Base-by-base conservation (phyloP, 1,140 invertebrate genomes). In the Piezodorus guildinii region DNA sequence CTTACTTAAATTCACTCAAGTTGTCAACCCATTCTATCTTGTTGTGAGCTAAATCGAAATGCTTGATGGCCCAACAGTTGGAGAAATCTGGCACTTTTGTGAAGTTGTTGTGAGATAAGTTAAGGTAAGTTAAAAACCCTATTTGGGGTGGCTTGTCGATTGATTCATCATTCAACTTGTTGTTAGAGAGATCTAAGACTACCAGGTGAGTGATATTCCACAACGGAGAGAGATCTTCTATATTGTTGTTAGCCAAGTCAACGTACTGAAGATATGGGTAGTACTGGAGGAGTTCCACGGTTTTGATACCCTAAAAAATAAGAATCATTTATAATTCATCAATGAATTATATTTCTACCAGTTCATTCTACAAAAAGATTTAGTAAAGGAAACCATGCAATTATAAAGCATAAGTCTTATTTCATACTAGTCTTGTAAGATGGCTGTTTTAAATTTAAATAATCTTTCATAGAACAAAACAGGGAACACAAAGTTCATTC, bases 61-160 rank as follows among this genome's bases (percentile, higher is more conserved):
- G 46, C 14, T 43, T 19, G 5, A 67, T 16, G 6, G 63, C n/a
- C 62, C 66, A 64, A 30, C 58, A 67, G 21, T 65, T 30, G 6
- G 27, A 19, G 8, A 67, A 54, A 2, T 67, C 63, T 12, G 17
- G 46, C 8, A 67, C 44, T 14, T 25, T 25, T 6, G 59, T 58
- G 19, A 67, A 60, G 61, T 60, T 51, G 46, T 67, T 67, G 45
- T 61, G 61, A 12, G 66, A 67, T 34, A 58, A 49, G 49, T 65
- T 62, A 8, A 61, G 54, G 30, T 67, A 54, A 44, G 45, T 65
- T 27, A 67, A 65, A 54, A 58, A 52, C 49, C 16, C 1, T 2
- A 52, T 25, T 12, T 3, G 23, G 9, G 4, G 4, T 25, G 49
- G 49, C 49, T 25, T 52, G 8, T 52, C 17, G 4, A 25, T 21